Evolutionary conservation across 2,797 vertebrate genomes (phyloP), one percentile per base, ranked within the genome.

Genomic region (Clarias platycephalus): DNA sequence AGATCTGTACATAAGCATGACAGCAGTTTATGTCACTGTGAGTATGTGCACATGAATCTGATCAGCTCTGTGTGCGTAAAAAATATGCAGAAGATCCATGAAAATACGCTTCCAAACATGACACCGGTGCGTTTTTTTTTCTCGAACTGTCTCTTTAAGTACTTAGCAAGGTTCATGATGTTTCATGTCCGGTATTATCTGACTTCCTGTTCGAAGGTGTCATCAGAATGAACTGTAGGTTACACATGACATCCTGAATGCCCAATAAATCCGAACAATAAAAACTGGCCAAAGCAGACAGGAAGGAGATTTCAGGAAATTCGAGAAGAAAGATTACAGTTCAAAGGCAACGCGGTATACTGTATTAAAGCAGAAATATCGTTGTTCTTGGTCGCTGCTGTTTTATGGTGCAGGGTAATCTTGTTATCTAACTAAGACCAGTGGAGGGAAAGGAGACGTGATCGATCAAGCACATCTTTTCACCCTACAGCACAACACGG

Each of bases 311-410:
- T 88, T 84, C 53, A 67, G 13, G 37, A 53, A 53, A 53, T 53
- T 53, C 12, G 44, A 55, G 78, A 66, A 53, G 60, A 58, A 67
- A 13, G 70, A 31, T 9, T 40, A 58, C 79, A 57, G 26, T 31
- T 22, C 60, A 77, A 70, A 68, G 20, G 76, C 74, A n/a, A 86
- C 80, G 44, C 49, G 24, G 63, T 64, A 67, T 49, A 12, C 49
- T 53, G 49, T 53, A 58, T 24, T 70, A 83, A 86, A 86, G 81
- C 77, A 81, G 82, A 85, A 60, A 78, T 34, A 82, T 55, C 31
- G 28, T 49, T n/a, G 37, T 24, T 64, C 13, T 49, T 66, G 58
- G 40, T 80, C 55, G 44, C n/a, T 31, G 16, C 9, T 72, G 28
- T 22, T 58, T 40, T 10, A 4, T 16, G 34, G 5, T 16, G 34